Conservation (phyloP, 2,113 vertebrate species). For the Pseudopodoces humilis region DNA sequence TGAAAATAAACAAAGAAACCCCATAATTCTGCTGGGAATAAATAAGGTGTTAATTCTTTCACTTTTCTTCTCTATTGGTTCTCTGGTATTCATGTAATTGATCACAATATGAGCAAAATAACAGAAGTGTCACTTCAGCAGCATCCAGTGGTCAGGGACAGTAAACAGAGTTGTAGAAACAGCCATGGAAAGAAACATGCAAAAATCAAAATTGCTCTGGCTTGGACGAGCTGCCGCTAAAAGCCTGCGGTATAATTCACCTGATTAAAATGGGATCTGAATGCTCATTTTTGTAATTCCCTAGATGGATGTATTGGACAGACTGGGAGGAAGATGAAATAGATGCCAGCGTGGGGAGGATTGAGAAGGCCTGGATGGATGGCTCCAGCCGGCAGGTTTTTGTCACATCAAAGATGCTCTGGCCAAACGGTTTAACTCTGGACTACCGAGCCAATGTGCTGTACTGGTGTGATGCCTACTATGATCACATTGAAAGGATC, state of each 20-base stretch:
- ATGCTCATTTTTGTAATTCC: conserved; percentile 37
- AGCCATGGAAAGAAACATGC: background rate
- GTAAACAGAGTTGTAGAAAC: background rate
- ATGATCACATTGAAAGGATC: conserved; percentile 97
- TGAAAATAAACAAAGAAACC: background rate
- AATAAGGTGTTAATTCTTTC: background rate
- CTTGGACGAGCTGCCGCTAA: background rate
- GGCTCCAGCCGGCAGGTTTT: conserved; percentile 90
- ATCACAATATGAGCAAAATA: background rate
- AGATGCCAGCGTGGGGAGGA: conserved; percentile 94
- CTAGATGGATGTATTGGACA: conserved; percentile 99
- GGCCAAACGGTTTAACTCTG: conserved; percentile 97
- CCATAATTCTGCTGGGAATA: conserved; percentile 15
- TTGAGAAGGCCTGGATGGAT: conserved; percentile 98
- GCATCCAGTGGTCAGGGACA: background rate
- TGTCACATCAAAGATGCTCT: conserved; percentile 97
- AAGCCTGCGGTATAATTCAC: background rate
- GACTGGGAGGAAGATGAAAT: conserved; percentile 99
- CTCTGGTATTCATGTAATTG: background rate
- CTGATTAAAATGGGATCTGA: background rate
- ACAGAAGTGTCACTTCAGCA: background rate
- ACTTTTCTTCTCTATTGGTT: background rate
- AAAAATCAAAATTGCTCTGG: background rate
- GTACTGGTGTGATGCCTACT: conserved; percentile 99
- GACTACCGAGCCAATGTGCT: conserved; percentile 85